Conservation (phyloP, 1,140 invertebrate genomes). For the Microvelia longipes region DNA sequence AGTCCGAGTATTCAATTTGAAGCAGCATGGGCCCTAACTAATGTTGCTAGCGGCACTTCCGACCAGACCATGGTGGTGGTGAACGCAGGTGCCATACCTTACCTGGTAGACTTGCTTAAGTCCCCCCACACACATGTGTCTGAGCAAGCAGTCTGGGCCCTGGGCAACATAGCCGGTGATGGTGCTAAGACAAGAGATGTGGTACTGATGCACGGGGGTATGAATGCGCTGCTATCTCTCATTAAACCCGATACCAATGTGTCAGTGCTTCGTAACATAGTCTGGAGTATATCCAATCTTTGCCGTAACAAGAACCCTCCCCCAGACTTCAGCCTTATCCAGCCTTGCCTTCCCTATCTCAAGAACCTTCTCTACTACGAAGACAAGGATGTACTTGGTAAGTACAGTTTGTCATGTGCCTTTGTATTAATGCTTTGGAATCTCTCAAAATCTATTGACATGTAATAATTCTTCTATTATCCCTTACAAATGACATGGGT, state of each 20-base stretch:
- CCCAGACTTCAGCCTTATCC: conserved; percentile 57
- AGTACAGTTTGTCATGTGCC: no score
- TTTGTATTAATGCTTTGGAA: no score
- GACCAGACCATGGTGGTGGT: conserved; percentile 53
- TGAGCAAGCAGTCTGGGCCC: conserved; percentile 94
- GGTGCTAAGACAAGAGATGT: conserved; percentile 57
- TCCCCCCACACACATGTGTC: conserved; percentile 61
- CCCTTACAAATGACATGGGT: no score
- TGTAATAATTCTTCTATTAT: no score
- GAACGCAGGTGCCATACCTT: conserved; percentile 64
- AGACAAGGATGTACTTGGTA: conserved; percentile 60
- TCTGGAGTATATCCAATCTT: conserved; percentile 85
- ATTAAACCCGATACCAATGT: conserved; percentile 42
- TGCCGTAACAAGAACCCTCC: conserved; percentile 83
- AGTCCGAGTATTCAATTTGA: conserved; percentile 89
- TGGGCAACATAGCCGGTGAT: conserved; percentile 86
- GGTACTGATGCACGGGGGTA: conserved; percentile 46
- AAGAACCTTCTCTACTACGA: conserved; percentile 53
- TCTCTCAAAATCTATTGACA: no score
- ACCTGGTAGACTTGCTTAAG: conserved; percentile 59
- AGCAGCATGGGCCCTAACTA: conserved; percentile 94
- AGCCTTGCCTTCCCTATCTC: conserved; percentile 65
- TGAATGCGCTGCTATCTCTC: conserved; percentile 48
- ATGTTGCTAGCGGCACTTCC: conserved; percentile 73
- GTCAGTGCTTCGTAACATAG: conserved; percentile 46